Evolutionary conservation across 2,797 vertebrate species (phyloP).

Genomic region (Corythornis leucogaster): DNA sequence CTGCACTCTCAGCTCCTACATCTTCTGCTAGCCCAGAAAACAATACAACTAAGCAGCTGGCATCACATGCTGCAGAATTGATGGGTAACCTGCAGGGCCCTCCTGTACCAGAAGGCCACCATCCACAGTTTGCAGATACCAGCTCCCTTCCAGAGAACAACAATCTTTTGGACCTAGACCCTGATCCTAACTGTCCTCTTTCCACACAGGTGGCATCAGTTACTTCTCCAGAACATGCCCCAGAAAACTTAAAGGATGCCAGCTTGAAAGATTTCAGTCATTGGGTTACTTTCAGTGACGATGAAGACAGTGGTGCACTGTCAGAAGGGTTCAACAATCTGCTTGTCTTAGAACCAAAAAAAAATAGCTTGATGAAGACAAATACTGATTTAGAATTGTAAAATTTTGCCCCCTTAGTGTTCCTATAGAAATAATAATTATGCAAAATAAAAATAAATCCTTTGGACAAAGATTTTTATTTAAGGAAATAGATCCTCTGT

Average conservation of each 20-base stretch:
- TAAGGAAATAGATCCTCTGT: background rate
- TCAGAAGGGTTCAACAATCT: slow-evolving; percentile 57
- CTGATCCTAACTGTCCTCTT: background rate
- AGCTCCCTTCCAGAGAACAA: slow-evolving; percentile 12
- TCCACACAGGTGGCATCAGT: background rate
- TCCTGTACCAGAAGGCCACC: slow-evolving; percentile 5
- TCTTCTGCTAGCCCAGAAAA: background rate
- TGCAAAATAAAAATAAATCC: background rate
- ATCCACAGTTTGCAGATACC: background rate
- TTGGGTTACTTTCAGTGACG: slow-evolving; percentile 68
- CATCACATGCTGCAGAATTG: background rate
- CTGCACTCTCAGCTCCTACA: background rate
- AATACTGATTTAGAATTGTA: slow-evolving; percentile 15
- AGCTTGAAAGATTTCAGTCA: slow-evolving; percentile 20
- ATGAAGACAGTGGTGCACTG: slow-evolving; percentile 27
- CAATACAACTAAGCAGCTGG: background rate
- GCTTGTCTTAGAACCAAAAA: slow-evolving; percentile 31
- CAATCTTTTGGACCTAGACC: slow-evolving; percentile 1
- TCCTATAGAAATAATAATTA: background rate
- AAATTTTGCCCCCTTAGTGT: background rate
- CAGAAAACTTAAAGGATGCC: background rate
- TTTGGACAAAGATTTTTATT: slow-evolving; percentile 9
- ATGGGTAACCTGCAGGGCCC: background rate
- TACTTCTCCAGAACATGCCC: background rate
- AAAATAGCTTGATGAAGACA: background rate